Conservation (phyloP, 2,113 vertebrate genomes). For the Acrocephalus arundinaceus region DNA sequence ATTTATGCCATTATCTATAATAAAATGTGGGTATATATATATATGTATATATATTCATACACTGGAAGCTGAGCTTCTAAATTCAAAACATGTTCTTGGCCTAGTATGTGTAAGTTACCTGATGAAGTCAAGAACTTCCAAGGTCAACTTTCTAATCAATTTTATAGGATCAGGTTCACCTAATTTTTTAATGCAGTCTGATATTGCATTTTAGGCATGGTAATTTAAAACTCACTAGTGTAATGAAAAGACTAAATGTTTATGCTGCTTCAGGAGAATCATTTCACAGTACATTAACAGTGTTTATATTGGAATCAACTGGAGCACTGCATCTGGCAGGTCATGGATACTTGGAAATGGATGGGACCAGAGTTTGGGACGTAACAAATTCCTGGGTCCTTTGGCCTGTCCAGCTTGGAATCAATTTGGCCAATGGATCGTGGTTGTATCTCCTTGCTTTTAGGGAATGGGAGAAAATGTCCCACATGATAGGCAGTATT, state of each 20-base stretch:
- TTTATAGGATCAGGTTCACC: background rate
- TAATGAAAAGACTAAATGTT: slow-evolving; percentile 52
- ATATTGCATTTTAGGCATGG: background rate
- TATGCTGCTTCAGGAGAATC: slow-evolving; percentile 36
- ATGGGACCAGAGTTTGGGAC: background rate
- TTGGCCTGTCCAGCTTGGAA: background rate
- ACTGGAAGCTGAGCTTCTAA: background rate
- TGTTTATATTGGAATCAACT: slow-evolving; percentile 41
- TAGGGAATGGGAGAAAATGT: background rate
- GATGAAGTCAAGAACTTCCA: background rate
- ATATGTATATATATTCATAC: background rate
- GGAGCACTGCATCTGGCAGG: background rate
- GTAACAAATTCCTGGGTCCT: background rate
- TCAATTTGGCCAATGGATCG: background rate
- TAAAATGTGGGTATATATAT: background rate
- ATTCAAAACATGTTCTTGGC: background rate
- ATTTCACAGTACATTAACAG: slow-evolving; percentile 60
- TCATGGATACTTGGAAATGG: background rate
- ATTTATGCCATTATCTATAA: background rate
- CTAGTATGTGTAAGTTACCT: background rate
- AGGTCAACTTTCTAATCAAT: background rate
- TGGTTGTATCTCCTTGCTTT: background rate
- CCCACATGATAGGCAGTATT: background rate
- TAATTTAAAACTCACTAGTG: background rate
- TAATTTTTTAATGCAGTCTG: background rate